Conservation (phyloP, 1,140 invertebrate species). For the Drosophila pseudoananassae region DNA sequence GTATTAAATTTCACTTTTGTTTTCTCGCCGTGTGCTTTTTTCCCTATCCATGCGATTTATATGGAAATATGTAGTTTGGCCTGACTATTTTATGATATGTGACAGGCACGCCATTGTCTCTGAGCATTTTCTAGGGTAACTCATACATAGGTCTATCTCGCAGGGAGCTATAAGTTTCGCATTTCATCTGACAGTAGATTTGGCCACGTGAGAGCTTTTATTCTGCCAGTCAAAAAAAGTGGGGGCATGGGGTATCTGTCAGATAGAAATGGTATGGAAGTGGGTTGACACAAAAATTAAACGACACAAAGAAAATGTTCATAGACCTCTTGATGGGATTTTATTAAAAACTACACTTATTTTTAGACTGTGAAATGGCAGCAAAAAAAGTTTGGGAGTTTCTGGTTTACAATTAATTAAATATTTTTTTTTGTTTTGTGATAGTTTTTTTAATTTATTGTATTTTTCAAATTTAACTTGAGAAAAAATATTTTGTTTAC, state of each 20-base stretch:
- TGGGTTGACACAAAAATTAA: constrained; percentile 21
- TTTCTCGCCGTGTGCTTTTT: constrained; percentile 6
- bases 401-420: no score
- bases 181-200: constrained; percentile 44
- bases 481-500: not conserved
- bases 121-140: constrained; percentile 23
- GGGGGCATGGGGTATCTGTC: constrained; percentile 27
- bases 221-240: not conserved
- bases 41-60: constrained; percentile 36
- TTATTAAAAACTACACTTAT: no score
- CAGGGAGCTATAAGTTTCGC: constrained; percentile 44
- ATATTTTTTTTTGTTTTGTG: no score
- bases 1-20: constrained; percentile 75
- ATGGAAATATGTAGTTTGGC: constrained; percentile 42
- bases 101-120: constrained; percentile 50
- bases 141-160: constrained; percentile 2
- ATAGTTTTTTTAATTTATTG: no score
- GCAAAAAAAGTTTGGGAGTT: no score
- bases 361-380: no score
- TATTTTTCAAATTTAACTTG: no score
- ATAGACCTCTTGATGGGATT: no score
- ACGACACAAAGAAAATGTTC: no score
- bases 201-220: constrained; percentile 49
- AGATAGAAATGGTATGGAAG: constrained; percentile 24
- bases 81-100: constrained; percentile 47